Base-by-base conservation (phyloP, 2,113 vertebrate genomes). In the Pachycephala philippinensis region DNA sequence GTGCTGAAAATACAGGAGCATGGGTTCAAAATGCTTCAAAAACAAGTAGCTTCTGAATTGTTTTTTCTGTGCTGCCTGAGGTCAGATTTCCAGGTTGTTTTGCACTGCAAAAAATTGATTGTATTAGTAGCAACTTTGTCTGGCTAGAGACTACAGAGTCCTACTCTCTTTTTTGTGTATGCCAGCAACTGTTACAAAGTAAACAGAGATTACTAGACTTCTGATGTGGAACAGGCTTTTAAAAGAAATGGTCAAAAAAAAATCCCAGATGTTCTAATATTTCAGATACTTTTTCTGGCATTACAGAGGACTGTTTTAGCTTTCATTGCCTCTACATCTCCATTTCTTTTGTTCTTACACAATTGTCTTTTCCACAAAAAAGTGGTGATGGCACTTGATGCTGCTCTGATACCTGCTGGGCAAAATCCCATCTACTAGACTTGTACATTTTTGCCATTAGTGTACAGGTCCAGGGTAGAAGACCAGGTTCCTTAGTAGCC, bases 201-300 rank as follows among this genome's bases (percentile, higher is more conserved):
- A 78, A 74, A 45, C 15, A 28, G 26, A 47, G 26, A 57, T 61
- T 47, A 20, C 21, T 66, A 9, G 42, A 74, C 11, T 61, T 81
- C 11, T 66, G 15, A 37, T 70, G 19, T 42, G 13, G 13, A 70
- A 18, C n/a, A 74, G 33, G 3, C 30, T 81, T 90, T 76, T 63
- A 22, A 75, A 83, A 66, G 18, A 75, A 82, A 20, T 50, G 8
- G 7, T 68, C 17, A 12, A 15, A 80, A 45, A 39, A 26, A 33
- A 1, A 0, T 5, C 26, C 4, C 5, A 3, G 6, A 5, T 11
- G 1, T 72, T 84, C 31, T 68, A 26, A 2, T 78, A 26, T 37
- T 90, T 47, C 39, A 49, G 23, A 16, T 78, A 57, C 19, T 40
- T 4, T 40, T 26, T 40, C 60, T 63, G 18, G 33, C 2, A 8